These are phyloP conservation scores for Tenualosa ilisha DNA, from an alignment of 2,797 vertebrate genomes.

Conservation along the genomic window DNA sequence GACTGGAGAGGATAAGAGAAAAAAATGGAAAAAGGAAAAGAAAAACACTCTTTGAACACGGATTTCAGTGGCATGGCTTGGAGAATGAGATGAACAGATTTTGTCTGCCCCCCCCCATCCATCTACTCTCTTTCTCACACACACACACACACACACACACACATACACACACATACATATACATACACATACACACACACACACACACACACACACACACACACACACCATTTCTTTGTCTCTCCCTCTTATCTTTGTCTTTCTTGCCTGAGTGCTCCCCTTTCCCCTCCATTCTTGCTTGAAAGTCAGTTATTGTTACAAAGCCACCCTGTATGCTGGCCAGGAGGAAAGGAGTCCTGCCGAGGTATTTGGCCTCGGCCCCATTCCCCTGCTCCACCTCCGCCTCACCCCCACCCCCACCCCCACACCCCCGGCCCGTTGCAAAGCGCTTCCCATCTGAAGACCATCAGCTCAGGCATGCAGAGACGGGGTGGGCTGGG, in stretches of 20 bases:
- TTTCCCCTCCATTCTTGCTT: not conserved
- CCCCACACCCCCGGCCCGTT: not conserved
- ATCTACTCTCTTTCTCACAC: too few relatives aligned
- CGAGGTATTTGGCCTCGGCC: not conserved
- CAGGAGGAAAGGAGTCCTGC: not conserved
- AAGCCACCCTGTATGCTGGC: not conserved
- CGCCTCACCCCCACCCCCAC: not conserved
- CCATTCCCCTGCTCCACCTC: not conserved
- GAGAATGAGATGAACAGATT: conserved; percentile 40
- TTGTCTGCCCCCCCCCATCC: not conserved
- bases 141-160: too few relatives aligned
- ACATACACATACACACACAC: too few relatives aligned
- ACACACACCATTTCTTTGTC: not conserved
- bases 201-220: too few relatives aligned
- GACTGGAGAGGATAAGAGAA: conserved; percentile 39
- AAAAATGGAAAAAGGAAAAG: conserved; percentile 7
- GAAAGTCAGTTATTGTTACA: conserved; percentile 2
- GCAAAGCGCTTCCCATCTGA: not conserved
- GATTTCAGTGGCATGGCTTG: conserved; percentile 53
- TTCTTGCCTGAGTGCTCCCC: conserved; percentile 43
- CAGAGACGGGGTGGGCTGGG: conserved; percentile 3
- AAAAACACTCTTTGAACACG: conserved; percentile 50
- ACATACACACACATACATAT: too few relatives aligned
- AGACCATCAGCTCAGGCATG: not conserved
- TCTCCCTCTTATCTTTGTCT: not conserved